These are phyloP conservation scores for Xiphorhynchus erythropygius DNA, from an alignment of 2,797 vertebrate species.

Conservation along the genomic window DNA sequence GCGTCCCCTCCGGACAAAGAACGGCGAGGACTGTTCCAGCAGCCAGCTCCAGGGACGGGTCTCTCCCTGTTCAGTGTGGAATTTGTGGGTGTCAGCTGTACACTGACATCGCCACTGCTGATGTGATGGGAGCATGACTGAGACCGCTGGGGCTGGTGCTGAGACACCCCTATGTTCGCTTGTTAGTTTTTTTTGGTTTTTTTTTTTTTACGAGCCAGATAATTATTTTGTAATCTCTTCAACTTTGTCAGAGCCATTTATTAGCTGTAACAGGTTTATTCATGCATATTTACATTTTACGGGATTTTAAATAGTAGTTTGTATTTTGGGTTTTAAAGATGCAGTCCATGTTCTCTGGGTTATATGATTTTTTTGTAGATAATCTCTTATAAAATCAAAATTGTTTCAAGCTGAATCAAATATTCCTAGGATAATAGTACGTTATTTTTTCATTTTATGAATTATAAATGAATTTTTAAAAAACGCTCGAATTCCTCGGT, in stretches of 20 bases:
- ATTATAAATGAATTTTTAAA: conserved; percentile 70
- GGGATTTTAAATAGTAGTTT: not conserved
- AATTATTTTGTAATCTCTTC: conserved; percentile 34
- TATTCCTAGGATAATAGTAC: conserved; percentile 45
- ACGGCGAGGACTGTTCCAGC: not conserved
- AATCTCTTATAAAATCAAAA: conserved; percentile 30
- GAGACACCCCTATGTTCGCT: not conserved
- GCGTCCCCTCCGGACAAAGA: not conserved
- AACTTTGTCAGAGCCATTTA: conserved; percentile 20
- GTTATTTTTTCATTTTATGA: conserved; percentile 71
- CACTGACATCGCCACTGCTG: not conserved
- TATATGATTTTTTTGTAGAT: not conserved
- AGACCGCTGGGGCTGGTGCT: not conserved
- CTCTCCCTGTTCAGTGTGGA: not conserved
- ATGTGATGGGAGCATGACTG: not conserved
- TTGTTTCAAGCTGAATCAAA: conserved; percentile 52
- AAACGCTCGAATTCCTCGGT: conserved; percentile 52
- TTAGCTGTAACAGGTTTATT: conserved; percentile 52
- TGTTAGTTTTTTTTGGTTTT: not conserved
- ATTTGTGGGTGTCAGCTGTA: not conserved
- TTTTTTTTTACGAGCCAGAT: not conserved
- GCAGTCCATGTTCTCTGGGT: not conserved
- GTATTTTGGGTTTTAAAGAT: conserved; percentile 5
- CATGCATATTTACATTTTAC: conserved; percentile 4
- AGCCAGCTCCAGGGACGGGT: not conserved